Evolutionary conservation across 1,140 invertebrate genomes (phyloP).

Genomic region (Drosophila kikkawai): DNA sequence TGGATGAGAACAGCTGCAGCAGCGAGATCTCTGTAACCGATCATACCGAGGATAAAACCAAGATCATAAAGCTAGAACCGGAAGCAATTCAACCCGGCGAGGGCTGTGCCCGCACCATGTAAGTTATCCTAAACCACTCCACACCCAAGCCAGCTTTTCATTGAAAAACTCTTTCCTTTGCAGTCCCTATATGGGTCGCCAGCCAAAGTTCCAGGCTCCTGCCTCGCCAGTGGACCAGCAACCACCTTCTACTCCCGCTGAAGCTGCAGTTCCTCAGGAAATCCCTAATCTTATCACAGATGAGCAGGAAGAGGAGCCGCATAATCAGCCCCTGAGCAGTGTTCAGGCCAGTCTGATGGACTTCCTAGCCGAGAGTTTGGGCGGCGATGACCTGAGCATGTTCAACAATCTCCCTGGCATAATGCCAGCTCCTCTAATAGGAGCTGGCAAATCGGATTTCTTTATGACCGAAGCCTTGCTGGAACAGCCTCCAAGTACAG

Average conservation of each 20-base stretch:
- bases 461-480: slow-evolving; percentile 63
- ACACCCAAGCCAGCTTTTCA: neutral
- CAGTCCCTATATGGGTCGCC: slow-evolving; percentile 80
- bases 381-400: slow-evolving; percentile 70
- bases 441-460: slow-evolving; percentile 67
- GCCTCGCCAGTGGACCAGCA: neutral
- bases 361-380: slow-evolving; percentile 75
- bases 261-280: slow-evolving; percentile 4
- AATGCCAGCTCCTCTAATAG: slow-evolving; percentile 67
- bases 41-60: slow-evolving; percentile 36
- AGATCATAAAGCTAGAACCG: slow-evolving; percentile 20
- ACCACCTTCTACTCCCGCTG: neutral
- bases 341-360: slow-evolving; percentile 80
- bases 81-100: slow-evolving; percentile 12
- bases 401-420: slow-evolving; percentile 58
- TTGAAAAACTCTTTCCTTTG: neutral
- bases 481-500: slow-evolving; percentile 44
- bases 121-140: neutral
- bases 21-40: slow-evolving; percentile 67
- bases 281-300: neutral
- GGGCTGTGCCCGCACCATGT: slow-evolving; percentile 77
- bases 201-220: slow-evolving; percentile 34
- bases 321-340: slow-evolving; percentile 59
- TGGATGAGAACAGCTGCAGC: slow-evolving; percentile 65
- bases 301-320: slow-evolving; percentile 13